Evolutionary conservation across 2,797 vertebrate genomes (phyloP).

Genomic region (Brachymystax lenok): DNA sequence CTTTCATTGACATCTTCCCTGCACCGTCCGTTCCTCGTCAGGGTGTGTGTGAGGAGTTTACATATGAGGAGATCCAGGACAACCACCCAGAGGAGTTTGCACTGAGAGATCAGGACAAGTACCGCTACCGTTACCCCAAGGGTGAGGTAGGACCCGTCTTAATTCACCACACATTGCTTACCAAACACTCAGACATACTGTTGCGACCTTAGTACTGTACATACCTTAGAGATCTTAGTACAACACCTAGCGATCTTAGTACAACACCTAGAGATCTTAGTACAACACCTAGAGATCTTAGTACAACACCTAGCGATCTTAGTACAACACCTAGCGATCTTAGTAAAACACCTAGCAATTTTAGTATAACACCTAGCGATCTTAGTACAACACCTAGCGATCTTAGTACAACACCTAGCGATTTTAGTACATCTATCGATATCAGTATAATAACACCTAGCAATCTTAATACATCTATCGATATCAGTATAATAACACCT

Average conservation of each 20-base stretch:
- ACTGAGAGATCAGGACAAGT: slow-evolving; percentile 90
- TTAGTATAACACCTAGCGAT: no score
- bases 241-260: neutral
- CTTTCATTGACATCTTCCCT: neutral
- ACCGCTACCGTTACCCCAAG: slow-evolving; percentile 91
- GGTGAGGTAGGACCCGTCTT: slow-evolving; percentile 78
- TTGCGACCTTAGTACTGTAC: neutral
- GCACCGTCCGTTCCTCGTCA: slow-evolving; percentile 39
- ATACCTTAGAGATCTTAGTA: no score
- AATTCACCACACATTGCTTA: neutral
- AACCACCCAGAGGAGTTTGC: slow-evolving; percentile 86
- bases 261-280: neutral
- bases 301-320: neutral
- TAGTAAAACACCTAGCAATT: no score
- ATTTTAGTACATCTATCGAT: no score
- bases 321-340: no score
- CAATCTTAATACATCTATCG: no score
- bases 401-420: no score
- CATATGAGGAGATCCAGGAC: slow-evolving; percentile 90
- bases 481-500: no score
- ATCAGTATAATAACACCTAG: no score
- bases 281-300: neutral
- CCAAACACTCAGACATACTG: neutral
- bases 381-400: no score
- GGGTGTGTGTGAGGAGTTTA: slow-evolving; percentile 92